Evolutionary conservation across 2,888 invertebrate genomes (phyloP).

Genomic region (Eurois occulta): DNA sequence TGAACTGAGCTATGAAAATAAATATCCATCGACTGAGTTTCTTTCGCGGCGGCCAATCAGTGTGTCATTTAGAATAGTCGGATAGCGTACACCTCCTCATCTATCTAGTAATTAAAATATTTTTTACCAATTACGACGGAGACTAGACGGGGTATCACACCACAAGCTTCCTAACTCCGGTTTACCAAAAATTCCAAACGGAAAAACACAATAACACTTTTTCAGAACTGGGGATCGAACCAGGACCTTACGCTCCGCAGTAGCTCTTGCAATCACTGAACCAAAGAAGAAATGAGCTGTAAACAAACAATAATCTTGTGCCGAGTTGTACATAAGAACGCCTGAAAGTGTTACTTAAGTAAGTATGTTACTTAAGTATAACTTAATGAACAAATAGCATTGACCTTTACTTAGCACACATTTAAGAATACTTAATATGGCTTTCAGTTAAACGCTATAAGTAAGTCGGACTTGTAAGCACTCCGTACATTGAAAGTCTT

Average conservation of each 20-base stretch:
- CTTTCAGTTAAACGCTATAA: conserved; percentile 27
- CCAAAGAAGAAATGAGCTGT: neutral
- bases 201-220: neutral
- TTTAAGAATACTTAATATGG: conserved; percentile 33
- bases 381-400: conserved; percentile 18
- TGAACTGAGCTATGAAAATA: conserved; percentile 2
- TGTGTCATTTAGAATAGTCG: neutral
- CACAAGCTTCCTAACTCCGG: neutral
- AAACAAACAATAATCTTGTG: neutral
- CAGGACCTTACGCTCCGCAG: neutral
- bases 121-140: neutral
- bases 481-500: neutral
- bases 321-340: neutral
- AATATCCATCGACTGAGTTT: neutral
- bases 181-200: neutral
- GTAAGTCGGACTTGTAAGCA: conserved; percentile 5
- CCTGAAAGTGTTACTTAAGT: neutral
- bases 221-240: neutral
- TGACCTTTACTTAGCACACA: conserved; percentile 46
- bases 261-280: neutral
- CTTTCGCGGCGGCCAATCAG: neutral
- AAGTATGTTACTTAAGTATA: conserved; percentile 6
- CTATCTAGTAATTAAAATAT: neutral
- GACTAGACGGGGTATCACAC: neutral
- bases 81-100: neutral